Evolutionary conservation across 2,888 invertebrate species (phyloP).

Genomic region (Mechanitis mazaeus): DNA sequence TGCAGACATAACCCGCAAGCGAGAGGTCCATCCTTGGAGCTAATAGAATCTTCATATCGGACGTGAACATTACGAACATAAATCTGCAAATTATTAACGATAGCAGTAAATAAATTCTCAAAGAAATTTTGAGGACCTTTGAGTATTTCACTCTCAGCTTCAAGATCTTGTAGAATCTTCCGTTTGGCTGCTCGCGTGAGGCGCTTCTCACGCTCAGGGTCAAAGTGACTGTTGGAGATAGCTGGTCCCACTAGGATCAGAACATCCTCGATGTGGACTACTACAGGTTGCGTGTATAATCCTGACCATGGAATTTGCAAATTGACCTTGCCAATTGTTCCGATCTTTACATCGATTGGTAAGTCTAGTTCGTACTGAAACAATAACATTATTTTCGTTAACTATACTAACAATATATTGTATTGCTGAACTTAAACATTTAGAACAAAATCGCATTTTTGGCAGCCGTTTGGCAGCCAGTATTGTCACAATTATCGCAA

Average conservation of each 20-base stretch:
- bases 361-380: conserved; percentile 87
- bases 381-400: background rate
- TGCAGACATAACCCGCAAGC: conserved; percentile 87
- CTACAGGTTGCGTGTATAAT: conserved; percentile 83
- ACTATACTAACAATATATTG: no score
- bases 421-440: no score
- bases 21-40: conserved; percentile 79
- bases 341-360: conserved; percentile 88
- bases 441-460: no score
- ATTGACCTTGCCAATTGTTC: conserved; percentile 84
- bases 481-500: no score
- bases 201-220: conserved; percentile 83
- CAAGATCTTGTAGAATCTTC: conserved; percentile 81
- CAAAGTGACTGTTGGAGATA: conserved; percentile 80
- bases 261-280: conserved; percentile 85
- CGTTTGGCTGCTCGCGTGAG: conserved; percentile 84
- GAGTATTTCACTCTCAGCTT: conserved; percentile 75
- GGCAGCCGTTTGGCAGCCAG: no score
- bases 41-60: conserved; percentile 86
- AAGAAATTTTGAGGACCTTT: conserved; percentile 82
- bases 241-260: conserved; percentile 86
- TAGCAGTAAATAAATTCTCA: conserved; percentile 83
- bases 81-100: conserved; percentile 88
- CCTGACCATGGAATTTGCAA: conserved; percentile 88
- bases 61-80: conserved; percentile 87